Conservation (phyloP, 2,797 vertebrate species). For the Dermochelys coriacea region DNA sequence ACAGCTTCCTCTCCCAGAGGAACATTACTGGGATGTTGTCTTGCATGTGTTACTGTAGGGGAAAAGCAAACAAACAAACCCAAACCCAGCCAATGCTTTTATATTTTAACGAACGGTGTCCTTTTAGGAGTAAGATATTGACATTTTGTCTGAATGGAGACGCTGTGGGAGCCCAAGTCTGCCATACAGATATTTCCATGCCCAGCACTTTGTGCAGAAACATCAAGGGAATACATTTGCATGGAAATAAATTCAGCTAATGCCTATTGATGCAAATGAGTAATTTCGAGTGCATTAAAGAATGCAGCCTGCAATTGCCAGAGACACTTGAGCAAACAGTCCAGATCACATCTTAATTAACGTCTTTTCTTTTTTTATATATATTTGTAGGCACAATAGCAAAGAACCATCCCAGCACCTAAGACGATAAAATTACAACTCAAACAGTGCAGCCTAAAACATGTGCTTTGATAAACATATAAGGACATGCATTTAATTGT, state of each 20-base stretch:
- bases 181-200: slow-evolving; percentile 68
- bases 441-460: slow-evolving; percentile 38
- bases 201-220: slow-evolving; percentile 65
- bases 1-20: slow-evolving; percentile 53
- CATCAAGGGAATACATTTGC: slow-evolving; percentile 73
- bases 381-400: slow-evolving; percentile 39
- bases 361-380: slow-evolving; percentile 53
- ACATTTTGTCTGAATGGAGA: slow-evolving; percentile 61
- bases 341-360: slow-evolving; percentile 73
- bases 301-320: neutral
- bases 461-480: slow-evolving; percentile 67
- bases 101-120: slow-evolving; percentile 47
- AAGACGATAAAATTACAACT: slow-evolving; percentile 66
- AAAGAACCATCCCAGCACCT: slow-evolving; percentile 33
- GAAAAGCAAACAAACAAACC: slow-evolving; percentile 55
- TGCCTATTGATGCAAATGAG: slow-evolving; percentile 66
- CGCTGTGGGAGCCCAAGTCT: slow-evolving; percentile 55
- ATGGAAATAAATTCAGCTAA: slow-evolving; percentile 68
- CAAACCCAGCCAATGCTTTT: slow-evolving; percentile 31
- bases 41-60: slow-evolving; percentile 34
- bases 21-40: slow-evolving; percentile 53
- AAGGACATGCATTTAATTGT: slow-evolving; percentile 71
- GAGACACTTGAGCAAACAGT: slow-evolving; percentile 69
- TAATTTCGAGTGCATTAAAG: slow-evolving; percentile 71
- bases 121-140: slow-evolving; percentile 71